These are phyloP conservation scores for Heliocidaris erythrogramma DNA, from an alignment of 35 echinoderm and acorn worm species.

Conservation along the genomic window DNA sequence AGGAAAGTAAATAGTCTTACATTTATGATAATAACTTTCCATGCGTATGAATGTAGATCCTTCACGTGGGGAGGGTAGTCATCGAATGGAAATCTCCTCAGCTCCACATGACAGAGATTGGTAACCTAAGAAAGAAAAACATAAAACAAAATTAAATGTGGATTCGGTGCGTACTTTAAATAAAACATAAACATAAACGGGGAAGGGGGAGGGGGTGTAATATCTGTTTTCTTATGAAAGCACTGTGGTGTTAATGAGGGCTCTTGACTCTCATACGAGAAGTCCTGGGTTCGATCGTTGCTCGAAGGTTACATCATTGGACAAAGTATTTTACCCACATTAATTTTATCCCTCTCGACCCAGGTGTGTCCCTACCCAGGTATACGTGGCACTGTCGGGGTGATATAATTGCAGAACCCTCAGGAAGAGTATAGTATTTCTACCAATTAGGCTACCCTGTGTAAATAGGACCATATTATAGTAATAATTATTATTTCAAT, in stretches of 20 bases:
- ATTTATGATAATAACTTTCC: conserved; percentile 74
- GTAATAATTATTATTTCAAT: not conserved
- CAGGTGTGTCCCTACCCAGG: no score
- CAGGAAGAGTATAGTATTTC: no score
- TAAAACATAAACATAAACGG: not conserved
- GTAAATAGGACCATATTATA: not conserved
- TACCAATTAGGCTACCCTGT: no score
- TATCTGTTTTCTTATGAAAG: not conserved
- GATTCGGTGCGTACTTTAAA: not conserved
- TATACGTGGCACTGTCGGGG: no score
- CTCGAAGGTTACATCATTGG: no score
- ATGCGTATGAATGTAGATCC: conserved; percentile 45
- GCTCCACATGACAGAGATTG: conserved; percentile 57
- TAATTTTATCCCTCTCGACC: no score
- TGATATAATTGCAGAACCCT: not conserved
- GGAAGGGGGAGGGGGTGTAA: not conserved
- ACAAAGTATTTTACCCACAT: no score
- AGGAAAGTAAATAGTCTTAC: conserved; percentile 48
- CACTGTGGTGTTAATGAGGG: no score
- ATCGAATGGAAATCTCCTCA: conserved; percentile 56
- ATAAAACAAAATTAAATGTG: not conserved
- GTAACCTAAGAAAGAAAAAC: conserved; percentile 38
- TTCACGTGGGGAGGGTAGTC: conserved; percentile 55
- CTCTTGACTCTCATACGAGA: no score
- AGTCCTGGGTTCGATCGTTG: no score